Percentiles rank a stretch among this genome's conserved stretches.
phyloP scores from a whole-genome alignment of 2,888 invertebrate species.

The Dicyrtoma fusca region DNA sequence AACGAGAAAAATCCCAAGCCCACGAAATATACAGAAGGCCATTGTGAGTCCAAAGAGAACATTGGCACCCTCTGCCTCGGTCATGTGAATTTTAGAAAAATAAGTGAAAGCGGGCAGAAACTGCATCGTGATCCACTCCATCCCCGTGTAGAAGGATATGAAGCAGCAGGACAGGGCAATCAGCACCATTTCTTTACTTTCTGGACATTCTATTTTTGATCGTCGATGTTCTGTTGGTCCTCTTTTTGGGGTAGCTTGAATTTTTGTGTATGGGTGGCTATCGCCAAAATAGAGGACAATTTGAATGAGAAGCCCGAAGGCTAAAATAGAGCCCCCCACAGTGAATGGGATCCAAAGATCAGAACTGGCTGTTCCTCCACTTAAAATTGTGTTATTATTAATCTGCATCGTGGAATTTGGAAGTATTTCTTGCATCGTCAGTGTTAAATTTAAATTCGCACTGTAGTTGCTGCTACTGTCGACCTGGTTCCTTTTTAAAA shows the following conservation, averaged over 20 bases:
- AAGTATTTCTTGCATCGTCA: too few relatives aligned
- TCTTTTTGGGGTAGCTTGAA: too few relatives aligned
- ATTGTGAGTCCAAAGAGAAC: slow-evolving; percentile 37
- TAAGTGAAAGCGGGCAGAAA: slow-evolving; percentile 47
- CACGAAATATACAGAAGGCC: slow-evolving; percentile 39
- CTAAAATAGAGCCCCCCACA: too few relatives aligned
- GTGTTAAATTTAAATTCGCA: too few relatives aligned
- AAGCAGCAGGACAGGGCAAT: slow-evolving; percentile 38
- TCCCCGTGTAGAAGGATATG: slow-evolving; percentile 40
- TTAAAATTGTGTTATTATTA: too few relatives aligned
- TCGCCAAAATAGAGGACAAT: too few relatives aligned
- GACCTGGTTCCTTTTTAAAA: slow-evolving; percentile 29
- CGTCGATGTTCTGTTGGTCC: background rate
- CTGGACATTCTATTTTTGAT: background rate
- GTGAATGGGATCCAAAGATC: too few relatives aligned
- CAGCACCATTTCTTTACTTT: background rate
- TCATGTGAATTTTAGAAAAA: slow-evolving; percentile 34
- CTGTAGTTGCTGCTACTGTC: background rate
- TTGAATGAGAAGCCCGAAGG: too few relatives aligned
- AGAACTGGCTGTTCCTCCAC: too few relatives aligned
- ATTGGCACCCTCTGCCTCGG: slow-evolving; percentile 37
- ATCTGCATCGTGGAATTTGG: too few relatives aligned
- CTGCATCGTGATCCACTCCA: slow-evolving; percentile 43
- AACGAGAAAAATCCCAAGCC: slow-evolving; percentile 38
- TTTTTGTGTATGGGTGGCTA: too few relatives aligned